Evolutionary conservation across 2,113 vertebrate species (phyloP), one percentile per base, ranked within the genome.

Genomic region (Boleophthalmus pectinirostris): DNA sequence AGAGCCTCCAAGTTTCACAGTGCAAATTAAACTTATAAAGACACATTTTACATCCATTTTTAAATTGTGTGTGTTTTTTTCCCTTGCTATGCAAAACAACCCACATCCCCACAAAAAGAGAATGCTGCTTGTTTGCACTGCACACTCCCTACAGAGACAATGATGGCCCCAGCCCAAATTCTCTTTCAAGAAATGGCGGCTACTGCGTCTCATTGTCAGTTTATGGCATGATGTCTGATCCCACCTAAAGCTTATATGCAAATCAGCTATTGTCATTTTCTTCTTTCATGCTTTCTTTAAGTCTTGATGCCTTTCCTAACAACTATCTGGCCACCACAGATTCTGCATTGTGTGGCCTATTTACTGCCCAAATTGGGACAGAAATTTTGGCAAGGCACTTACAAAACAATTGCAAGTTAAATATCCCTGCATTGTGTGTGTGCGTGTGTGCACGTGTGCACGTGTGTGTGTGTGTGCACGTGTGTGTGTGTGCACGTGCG

Each of bases 141-240:
- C 53, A 75, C 64, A 68, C 73, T 68, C 67, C 80, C 66, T 68
- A 65, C 69, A 80, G 74, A 85, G 76, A 83, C 75, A 84, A 80
- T 74, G 83, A 82, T 75, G 75, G 82, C 84, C 89, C 84, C 78
- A 83, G 88, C 89, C 82, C 82, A 81, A 75, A 77, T 90, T 90
- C 83, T 29, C 77, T 85, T 86, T 80, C 56, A 81, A 83, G 25
- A 35, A 71, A 71, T 24, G 2, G 67, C 67, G 69, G 84, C 77
- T 29, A 81, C 61, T 24, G 60, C 46, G 53, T 82, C 81, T 85
- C 68, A 70, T 81, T 88, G 83, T 76, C 74, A 79, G 70, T 86
- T 78, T 75, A 84, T 80, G 72, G 57, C 72, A 35, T 25, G 0
- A 61, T 47, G 77, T 85, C 76, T 81, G 84, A 90, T 85, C 77